These are phyloP conservation scores for Taxidea taxus DNA, from an alignment of 2,113 vertebrate species.

Conservation along the genomic window DNA sequence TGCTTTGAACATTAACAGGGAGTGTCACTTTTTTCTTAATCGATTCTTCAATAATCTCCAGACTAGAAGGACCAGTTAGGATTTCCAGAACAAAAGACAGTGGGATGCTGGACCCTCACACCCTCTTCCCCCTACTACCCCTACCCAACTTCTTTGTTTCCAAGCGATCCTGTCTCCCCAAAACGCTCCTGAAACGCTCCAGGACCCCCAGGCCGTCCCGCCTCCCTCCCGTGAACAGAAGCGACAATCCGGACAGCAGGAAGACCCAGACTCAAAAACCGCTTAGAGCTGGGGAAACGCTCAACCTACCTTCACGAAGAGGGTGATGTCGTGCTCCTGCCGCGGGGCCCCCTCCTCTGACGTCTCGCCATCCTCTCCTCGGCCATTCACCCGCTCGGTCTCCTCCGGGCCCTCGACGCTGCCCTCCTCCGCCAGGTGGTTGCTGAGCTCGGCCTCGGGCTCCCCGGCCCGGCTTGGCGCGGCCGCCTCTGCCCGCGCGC, in stretches of 20 bases:
- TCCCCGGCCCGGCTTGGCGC: not conserved
- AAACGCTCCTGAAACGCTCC: not conserved
- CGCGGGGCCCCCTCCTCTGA: not conserved
- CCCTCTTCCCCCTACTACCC: not conserved
- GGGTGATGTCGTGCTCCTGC: constrained; percentile 87
- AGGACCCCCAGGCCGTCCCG: not conserved
- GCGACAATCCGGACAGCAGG: accelerated
- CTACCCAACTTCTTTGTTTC: not conserved
- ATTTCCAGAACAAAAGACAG: not conserved
- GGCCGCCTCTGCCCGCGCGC: accelerated
- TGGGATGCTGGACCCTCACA: accelerated
- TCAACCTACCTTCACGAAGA: constrained; percentile 89
- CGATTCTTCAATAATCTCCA: not conserved
- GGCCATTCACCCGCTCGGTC: not conserved
- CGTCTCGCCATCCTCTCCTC: constrained; percentile 47
- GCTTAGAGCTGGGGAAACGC: accelerated
- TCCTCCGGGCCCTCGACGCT: constrained; percentile 36
- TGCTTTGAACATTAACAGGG: not conserved
- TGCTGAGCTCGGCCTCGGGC: not conserved
- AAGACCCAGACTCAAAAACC: not conserved
- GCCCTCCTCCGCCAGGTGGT: constrained; percentile 49
- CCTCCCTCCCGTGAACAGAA: accelerated
- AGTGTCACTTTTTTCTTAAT: not conserved
- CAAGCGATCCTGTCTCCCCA: accelerated
- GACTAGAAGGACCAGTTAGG: accelerated